Evolutionary conservation across 2,888 invertebrate species (phyloP).

Genomic region (Drosophila demipolita): DNA sequence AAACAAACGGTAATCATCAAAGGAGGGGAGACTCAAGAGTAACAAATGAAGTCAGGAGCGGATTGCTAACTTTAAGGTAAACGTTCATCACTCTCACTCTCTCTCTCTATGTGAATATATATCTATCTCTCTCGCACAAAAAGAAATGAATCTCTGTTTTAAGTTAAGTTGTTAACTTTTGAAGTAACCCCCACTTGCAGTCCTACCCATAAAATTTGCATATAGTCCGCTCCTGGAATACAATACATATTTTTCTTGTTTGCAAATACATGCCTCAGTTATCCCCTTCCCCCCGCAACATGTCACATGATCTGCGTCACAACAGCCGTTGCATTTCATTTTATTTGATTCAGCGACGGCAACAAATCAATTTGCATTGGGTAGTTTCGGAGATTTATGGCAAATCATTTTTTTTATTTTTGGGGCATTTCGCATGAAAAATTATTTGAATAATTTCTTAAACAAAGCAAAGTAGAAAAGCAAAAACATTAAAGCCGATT

Average conservation of each 20-base stretch:
- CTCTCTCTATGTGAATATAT: not conserved
- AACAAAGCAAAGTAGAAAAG: conserved; percentile 7
- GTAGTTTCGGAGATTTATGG: conserved; percentile 67
- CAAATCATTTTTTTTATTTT: conserved; percentile 40
- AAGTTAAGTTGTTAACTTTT: not conserved
- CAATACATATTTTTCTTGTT: not conserved
- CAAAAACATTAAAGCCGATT: conserved; percentile 26
- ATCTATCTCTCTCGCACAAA: not conserved
- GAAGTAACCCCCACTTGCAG: not conserved
- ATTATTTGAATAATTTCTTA: conserved; percentile 40
- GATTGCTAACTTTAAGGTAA: not conserved
- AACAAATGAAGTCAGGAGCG: conserved; percentile 32
- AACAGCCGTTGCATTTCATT: conserved; percentile 58
- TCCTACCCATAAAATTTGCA: not conserved
- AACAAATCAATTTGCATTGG: conserved; percentile 78
- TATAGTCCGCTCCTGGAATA: conserved; percentile 32
- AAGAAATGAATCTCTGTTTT: not conserved
- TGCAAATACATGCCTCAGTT: conserved; percentile 3
- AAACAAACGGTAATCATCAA: not conserved
- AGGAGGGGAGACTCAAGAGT: not conserved
- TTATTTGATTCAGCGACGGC: conserved; percentile 68
- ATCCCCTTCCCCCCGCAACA: not conserved
- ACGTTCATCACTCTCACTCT: not conserved
- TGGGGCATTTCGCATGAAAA: conserved; percentile 37
- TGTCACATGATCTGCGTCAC: conserved; percentile 3